Evolutionary conservation across 2,113 vertebrate genomes (phyloP).

Genomic region (Falco punctatus): DNA sequence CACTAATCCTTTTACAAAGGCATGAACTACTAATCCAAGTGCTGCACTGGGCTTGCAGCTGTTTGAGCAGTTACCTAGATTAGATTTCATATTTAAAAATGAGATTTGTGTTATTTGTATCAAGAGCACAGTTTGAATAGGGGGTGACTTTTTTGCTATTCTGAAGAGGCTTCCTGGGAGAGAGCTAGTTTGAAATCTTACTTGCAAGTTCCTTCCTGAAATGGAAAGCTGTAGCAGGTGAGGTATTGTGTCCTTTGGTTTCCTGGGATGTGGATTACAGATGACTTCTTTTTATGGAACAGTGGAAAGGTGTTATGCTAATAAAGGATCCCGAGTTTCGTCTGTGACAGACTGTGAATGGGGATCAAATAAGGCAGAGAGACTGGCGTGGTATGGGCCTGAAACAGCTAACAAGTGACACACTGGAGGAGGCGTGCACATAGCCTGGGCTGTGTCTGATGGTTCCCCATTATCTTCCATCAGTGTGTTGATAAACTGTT

Average conservation of each 20-base stretch:
- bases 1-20: constrained; percentile 49
- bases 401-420: background rate
- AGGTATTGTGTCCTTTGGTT: background rate
- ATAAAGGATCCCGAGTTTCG: background rate
- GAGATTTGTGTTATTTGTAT: background rate
- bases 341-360: background rate
- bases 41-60: constrained; percentile 20
- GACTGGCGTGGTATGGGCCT: fast-evolving
- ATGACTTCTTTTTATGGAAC: background rate
- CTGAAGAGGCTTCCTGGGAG: background rate
- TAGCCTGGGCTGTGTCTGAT: constrained; percentile 43
- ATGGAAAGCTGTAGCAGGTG: background rate
- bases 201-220: background rate
- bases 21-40: constrained; percentile 48
- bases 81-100: constrained; percentile 54
- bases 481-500: constrained; percentile 81
- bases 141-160: background rate
- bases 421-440: background rate
- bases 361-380: background rate
- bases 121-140: background rate
- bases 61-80: constrained; percentile 46
- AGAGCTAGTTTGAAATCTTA: background rate
- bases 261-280: background rate
- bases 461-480: constrained; percentile 79
- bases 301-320: background rate